Base-by-base conservation (phyloP, 2,113 vertebrate species). In the Eulemur macaco region DNA sequence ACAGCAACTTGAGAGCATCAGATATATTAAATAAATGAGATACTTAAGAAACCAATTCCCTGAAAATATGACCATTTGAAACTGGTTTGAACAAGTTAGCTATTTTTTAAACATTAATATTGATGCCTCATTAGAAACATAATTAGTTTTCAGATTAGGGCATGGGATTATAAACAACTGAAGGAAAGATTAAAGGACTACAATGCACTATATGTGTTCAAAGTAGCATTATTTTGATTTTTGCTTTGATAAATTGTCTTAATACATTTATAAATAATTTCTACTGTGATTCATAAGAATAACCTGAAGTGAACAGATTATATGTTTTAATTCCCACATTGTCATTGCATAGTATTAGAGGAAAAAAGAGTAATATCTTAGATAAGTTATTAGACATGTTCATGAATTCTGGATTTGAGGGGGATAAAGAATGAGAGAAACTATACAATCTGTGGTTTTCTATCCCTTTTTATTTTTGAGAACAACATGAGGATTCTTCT, bases 151-250 rank as follows among this genome's bases (percentile, higher is more conserved):
- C 68, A 86, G 42, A 68, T 52, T 45, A 78, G 6, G 93, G 4
- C 63, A 66, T 39, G 34, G 88, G 50, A 92, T 91, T 76, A 27
- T 1, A 68, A 73, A 74, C 4, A 80, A 29, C 15, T 11, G 52
- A 95, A 89, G 63, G 31, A 76, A 85, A 85, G n/a, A 84, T 83
- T 60, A 85, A 88, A 85, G 54, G 50, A 66, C 54, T 80, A 74
- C 5, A 45, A 56, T 37, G 10, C 9, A 5, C 7, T 54, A 37
- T 64, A 25, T 34, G 3, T 74, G 94, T 84, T 84, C 93, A 63
- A 93, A 93, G 27, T 76, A 47, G 20, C 47, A 63, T n/a, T 84
- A 83, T 85, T 89, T 56, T 89, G 29, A 94, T 92, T 76, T 91
- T 77, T 89, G 2, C 76, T 77, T 96, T 96, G 78, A 71, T 50